These are phyloP conservation scores for Sander lucioperca DNA, from an alignment of 2,113 vertebrate genomes.

Conservation along the genomic window DNA sequence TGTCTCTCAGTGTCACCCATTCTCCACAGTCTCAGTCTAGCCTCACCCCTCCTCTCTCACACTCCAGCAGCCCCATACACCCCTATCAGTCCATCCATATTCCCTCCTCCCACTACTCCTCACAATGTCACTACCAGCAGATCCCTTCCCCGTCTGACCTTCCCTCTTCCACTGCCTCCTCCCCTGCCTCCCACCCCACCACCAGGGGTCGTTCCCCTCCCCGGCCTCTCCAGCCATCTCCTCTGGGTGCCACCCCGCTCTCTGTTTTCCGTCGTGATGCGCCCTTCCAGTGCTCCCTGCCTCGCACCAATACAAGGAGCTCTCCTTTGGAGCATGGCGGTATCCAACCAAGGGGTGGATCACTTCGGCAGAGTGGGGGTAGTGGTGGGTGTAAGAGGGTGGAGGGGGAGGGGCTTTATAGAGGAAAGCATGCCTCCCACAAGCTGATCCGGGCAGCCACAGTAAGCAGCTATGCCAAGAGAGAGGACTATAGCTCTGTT, in stretches of 20 bases:
- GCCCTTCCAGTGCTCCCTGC: conserved; percentile 85
- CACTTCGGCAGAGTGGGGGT: conserved; percentile 78
- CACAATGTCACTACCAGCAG: conserved; percentile 77
- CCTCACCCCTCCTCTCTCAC: conserved; percentile 76
- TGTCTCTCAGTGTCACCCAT: conserved; percentile 81
- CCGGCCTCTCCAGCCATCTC: conserved; percentile 80
- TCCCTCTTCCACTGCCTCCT: conserved; percentile 82
- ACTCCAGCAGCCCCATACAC: conserved; percentile 77
- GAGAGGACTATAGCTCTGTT: conserved; percentile 70
- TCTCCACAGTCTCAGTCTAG: conserved; percentile 80
- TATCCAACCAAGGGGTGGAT: conserved; percentile 78
- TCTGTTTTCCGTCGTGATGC: conserved; percentile 84
- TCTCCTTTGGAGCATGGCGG: conserved; percentile 74
- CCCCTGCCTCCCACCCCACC: conserved; percentile 69
- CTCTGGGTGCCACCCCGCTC: conserved; percentile 80
- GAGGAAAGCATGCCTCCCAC: conserved; percentile 85
- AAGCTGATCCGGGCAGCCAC: conserved; percentile 84
- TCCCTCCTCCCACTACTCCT: conserved; percentile 68
- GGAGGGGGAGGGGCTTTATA: conserved; percentile 84
- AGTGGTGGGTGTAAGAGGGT: conserved; percentile 66
- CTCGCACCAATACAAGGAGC: conserved; percentile 71
- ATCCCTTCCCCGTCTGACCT: conserved; percentile 68
- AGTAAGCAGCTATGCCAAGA: conserved; percentile 80
- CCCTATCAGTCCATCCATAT: conserved; percentile 76
- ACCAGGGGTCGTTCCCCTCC: conserved; percentile 80